phyloP scores from a whole-genome alignment of 2,113 vertebrate species.

The Entelurus aequoreus region DNA sequence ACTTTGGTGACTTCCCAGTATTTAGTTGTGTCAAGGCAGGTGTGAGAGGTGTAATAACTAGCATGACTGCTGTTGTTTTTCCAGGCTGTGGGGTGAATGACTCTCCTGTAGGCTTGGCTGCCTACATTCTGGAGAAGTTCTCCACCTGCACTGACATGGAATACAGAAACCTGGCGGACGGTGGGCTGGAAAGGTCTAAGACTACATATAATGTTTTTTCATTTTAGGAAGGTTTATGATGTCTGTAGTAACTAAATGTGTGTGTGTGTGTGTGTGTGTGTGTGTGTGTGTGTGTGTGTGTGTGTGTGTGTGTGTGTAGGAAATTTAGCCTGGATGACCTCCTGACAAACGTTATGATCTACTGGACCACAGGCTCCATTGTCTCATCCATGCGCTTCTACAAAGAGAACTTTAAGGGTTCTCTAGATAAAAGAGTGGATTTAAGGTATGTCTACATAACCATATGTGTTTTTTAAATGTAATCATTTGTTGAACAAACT shows the following conservation, averaged over 20 bases:
- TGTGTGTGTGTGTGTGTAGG: constrained; percentile 51
- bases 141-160: constrained; percentile 77
- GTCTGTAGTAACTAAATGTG: neutral
- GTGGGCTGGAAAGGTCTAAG: constrained; percentile 78
- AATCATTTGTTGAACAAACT: neutral
- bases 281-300: constrained; percentile 18
- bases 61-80: neutral
- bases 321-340: constrained; percentile 84
- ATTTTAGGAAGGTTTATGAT: neutral
- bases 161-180: constrained; percentile 70
- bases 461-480: neutral
- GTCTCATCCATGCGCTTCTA: constrained; percentile 83
- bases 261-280: constrained; percentile 11
- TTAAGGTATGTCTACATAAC: constrained; percentile 53
- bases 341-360: constrained; percentile 85
- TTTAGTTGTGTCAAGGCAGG: neutral
- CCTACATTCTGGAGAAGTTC: constrained; percentile 86
- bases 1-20: neutral
- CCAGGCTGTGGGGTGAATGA: constrained; percentile 82
- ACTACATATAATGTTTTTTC: neutral
- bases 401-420: constrained; percentile 75
- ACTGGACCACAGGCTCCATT: constrained; percentile 82
- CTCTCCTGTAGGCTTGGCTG: constrained; percentile 81
- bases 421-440: constrained; percentile 27
- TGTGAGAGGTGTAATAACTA: neutral